A percentile compares a stretch with the other conserved stretches of the same genome.
These are phyloP conservation scores for Panurus biarmicus DNA, from an alignment of 2,113 vertebrate genomes.

Conservation along the genomic window DNA sequence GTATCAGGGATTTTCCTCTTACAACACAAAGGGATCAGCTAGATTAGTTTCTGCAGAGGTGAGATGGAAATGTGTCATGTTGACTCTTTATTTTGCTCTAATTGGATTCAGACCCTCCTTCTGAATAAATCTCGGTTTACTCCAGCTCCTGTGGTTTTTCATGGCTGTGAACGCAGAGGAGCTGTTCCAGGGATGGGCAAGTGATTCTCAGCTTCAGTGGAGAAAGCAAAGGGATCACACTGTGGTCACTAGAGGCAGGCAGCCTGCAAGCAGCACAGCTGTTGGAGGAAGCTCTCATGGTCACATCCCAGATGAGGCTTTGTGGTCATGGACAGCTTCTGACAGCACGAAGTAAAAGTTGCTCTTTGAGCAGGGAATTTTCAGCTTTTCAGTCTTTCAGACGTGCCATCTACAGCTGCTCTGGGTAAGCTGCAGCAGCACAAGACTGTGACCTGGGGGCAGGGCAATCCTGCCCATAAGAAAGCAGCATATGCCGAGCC, in stretches of 20 bases:
- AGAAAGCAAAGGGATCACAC: neutral
- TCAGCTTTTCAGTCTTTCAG: neutral
- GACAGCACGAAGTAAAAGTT: neutral
- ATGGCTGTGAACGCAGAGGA: neutral
- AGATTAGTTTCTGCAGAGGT: slow-evolving; percentile 14
- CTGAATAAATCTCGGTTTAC: neutral
- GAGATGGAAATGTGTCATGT: neutral
- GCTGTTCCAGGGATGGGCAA: neutral
- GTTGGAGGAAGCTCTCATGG: neutral
- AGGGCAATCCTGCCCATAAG: neutral
- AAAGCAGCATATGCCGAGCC: neutral
- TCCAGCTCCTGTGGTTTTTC: neutral
- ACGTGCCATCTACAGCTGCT: neutral
- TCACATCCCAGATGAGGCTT: neutral
- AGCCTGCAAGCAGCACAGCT: neutral
- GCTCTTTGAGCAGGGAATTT: neutral
- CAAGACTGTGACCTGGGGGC: neutral
- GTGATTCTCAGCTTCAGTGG: neutral
- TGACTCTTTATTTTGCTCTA: slow-evolving; percentile 18
- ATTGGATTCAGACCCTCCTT: slow-evolving; percentile 12
- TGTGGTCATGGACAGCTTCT: neutral
- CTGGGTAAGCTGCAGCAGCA: neutral
- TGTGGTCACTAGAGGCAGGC: neutral
- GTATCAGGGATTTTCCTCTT: slow-evolving; percentile 4
- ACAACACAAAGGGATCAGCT: slow-evolving; percentile 6